Conservation (phyloP, 2,888 invertebrate genomes). For the Macroteleia sp. region DNA sequence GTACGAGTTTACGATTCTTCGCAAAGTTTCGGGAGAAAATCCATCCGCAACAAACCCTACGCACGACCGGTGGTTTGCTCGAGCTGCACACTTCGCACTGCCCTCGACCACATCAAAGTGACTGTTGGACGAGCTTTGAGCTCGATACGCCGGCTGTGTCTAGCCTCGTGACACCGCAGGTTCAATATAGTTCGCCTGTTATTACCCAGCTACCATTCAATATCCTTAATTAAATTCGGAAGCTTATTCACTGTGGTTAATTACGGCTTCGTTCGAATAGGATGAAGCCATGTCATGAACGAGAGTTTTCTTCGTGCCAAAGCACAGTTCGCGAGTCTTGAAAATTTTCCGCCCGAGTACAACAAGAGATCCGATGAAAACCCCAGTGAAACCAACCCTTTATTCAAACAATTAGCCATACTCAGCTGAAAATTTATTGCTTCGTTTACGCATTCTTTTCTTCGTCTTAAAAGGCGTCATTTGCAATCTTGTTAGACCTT, state of each 20-base stretch:
- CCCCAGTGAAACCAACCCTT: conserved; percentile 9
- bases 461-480: too few species aligned
- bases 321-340: conserved; percentile 41
- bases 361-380: conserved; percentile 15
- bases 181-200: conserved; percentile 82
- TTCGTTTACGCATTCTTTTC: too few species aligned
- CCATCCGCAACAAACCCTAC: conserved; percentile 71
- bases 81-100: conserved; percentile 81
- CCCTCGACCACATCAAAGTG: conserved; percentile 82
- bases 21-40: conserved; percentile 72
- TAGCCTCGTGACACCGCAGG: conserved; percentile 82
- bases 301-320: conserved; percentile 68
- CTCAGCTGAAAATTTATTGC: conserved; percentile 8
- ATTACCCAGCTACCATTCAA: conserved; percentile 82
- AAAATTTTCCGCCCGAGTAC: conserved; percentile 11
- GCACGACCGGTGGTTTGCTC: conserved; percentile 68
- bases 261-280: conserved; percentile 79
- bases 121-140: conserved; percentile 81
- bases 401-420: conserved; percentile 2
- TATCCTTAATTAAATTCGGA: conserved; percentile 84
- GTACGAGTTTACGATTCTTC: conserved; percentile 74
- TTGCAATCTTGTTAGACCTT: too few species aligned
- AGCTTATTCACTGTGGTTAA: conserved; percentile 84
- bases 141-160: conserved; percentile 80
- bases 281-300: conserved; percentile 71